These are phyloP conservation scores for Urechis unicinctus DNA, from an alignment of 2,888 invertebrate species.

Conservation along the genomic window DNA sequence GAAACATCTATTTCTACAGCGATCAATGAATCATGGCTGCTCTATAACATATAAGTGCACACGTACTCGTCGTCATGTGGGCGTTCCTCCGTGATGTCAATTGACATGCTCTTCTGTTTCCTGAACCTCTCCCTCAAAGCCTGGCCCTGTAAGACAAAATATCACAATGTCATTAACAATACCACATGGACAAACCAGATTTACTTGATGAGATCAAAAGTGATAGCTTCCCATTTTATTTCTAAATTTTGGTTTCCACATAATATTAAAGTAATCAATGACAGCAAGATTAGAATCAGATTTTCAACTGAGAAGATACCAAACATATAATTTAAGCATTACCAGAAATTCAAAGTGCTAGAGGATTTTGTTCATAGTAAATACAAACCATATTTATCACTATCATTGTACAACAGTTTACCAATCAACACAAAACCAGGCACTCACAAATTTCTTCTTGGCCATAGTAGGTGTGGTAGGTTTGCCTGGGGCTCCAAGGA, in stretches of 20 bases:
- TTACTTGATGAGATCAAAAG: neutral
- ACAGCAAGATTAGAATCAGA: no score
- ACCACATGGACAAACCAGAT: neutral
- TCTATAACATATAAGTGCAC: neutral
- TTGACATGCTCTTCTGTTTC: constrained; percentile 7
- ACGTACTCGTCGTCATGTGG: neutral
- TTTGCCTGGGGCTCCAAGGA: no score
- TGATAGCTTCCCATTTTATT: neutral
- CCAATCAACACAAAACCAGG: neutral
- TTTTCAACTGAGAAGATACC: no score
- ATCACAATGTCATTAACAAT: no score
- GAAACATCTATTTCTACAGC: no score
- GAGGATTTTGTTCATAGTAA: no score
- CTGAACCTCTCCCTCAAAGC: constrained; percentile 9
- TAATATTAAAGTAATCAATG: no score
- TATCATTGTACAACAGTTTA: no score
- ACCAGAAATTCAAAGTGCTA: no score
- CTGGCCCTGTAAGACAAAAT: constrained; percentile 2
- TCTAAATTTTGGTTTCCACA: no score
- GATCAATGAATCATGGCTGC: neutral
- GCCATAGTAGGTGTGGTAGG: neutral
- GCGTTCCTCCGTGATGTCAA: constrained; percentile 4
- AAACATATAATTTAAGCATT: no score
- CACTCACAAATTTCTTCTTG: neutral
- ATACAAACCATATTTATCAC: no score